Conservation (phyloP, 2,113 vertebrate genomes). For the Martes martes region DNA sequence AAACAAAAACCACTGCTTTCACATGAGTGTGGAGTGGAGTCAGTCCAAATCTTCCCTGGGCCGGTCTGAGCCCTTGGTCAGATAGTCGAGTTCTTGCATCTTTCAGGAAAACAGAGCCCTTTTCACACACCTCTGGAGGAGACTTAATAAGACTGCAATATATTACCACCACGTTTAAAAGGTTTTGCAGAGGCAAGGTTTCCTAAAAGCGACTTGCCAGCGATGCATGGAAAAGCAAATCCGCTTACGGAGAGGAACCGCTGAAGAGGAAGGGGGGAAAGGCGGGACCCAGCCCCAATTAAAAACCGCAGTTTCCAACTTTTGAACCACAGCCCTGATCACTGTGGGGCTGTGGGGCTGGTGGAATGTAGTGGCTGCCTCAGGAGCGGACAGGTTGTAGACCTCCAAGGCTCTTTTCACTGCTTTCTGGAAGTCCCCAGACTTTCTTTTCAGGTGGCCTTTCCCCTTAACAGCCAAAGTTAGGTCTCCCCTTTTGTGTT, state of each 20-base stretch:
- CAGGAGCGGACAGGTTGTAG: background rate
- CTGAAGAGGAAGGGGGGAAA: background rate
- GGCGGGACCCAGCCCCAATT: background rate
- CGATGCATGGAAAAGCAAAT: slow-evolving; percentile 33
- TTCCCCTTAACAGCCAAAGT: background rate
- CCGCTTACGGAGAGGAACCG: background rate
- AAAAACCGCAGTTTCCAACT: slow-evolving; percentile 6
- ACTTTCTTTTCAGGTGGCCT: background rate
- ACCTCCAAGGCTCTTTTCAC: background rate
- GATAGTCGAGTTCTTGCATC: background rate
- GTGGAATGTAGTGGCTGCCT: background rate
- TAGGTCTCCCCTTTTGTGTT: background rate
- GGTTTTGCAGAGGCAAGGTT: slow-evolving; percentile 46
- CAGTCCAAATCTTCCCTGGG: background rate
- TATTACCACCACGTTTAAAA: slow-evolving; percentile 36
- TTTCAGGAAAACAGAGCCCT: slow-evolving; percentile 42
- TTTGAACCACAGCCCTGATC: background rate
- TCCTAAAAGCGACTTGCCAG: slow-evolving; percentile 45
- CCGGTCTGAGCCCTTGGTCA: background rate
- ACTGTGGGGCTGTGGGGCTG: no score
- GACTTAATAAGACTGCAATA: slow-evolving; percentile 11
- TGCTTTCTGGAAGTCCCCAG: background rate
- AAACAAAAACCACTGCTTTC: background rate
- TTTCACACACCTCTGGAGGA: slow-evolving; percentile 44
- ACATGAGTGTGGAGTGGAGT: background rate